Evolutionary conservation across 2,888 invertebrate species (phyloP), one percentile per base, ranked within the genome.

Genomic region (Branchellion lobata): DNA sequence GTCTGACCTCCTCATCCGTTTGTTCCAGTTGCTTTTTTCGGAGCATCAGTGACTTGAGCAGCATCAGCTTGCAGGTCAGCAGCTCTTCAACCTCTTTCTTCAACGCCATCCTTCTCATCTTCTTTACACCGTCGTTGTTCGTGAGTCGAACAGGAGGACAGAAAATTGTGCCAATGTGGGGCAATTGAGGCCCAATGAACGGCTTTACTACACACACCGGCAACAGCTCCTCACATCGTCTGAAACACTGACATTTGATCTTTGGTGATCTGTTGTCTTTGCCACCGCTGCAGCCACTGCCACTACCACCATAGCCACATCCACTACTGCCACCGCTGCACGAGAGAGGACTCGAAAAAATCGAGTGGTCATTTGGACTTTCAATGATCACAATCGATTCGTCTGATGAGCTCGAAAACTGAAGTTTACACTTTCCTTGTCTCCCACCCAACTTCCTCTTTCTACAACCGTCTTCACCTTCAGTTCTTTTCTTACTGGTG

Each of bases 381-480:
- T n/a, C 61, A n/a, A 57, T 57, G 61, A n/a, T 57, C 11, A 57
- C 21, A 5, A 57, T 57, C 61, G 61, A 57, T n/a, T 57, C 61
- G 61, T 57, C 61, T 57, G 61, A 57, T 24, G 61, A 57, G 24
- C 61, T 57, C 11, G 61, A 57, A n/a, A 57, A 57, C 11, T 18
- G 24, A 5, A 57, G 24, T 57, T n/a, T 57, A n/a, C 61, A 18
- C 21, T 57, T n/a, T 5, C 8, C 21, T n/a, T 24, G 5, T n/a
- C 61, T 18, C 3, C 24, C 61, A n/a, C 24, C 61, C 5, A 57
- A 5, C 24, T 57, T 57, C 24, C 61, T 8, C 21, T 57, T 57
- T n/a, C 61, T 57, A 5, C 61, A 14, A 57, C 61, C 24, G 11
- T 47, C 47, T 14, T 47, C 47, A 18, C 47, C 47, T 14, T 18